phyloP scores from a whole-genome alignment of 2,797 vertebrate genomes.

The Rhincodon typus region DNA sequence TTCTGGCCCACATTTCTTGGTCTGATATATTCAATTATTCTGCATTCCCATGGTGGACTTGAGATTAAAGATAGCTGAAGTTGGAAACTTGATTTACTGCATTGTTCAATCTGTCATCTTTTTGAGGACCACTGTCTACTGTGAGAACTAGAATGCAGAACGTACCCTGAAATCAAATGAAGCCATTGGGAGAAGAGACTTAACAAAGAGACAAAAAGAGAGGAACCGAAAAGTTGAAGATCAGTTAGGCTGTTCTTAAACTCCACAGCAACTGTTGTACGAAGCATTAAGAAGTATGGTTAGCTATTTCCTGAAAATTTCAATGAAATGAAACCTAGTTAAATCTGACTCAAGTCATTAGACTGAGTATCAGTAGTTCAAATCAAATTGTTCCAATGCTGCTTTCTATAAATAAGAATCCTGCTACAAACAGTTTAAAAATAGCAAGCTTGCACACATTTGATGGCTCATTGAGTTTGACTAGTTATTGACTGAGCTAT shows the following conservation, averaged over 20 bases:
- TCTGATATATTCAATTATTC: background rate
- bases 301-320: background rate
- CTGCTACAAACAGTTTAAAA: background rate
- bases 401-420: background rate
- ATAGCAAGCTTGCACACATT: background rate
- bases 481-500: background rate
- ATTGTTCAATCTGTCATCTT: background rate
- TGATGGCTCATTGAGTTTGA: background rate
- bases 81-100: background rate
- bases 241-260: background rate
- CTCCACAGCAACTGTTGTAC: background rate
- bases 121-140: background rate
- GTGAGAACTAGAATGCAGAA: no score
- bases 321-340: background rate
- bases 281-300: background rate
- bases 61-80: background rate
- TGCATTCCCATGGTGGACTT: background rate
- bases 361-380: background rate
- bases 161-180: background rate
- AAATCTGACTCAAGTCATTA: background rate
- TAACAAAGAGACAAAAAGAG: background rate
- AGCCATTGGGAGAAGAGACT: background rate
- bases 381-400: background rate
- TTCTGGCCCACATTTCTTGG: background rate
- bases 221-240: background rate